Percentiles rank a stretch among this genome's conserved stretches.
These are phyloP conservation scores for Psittacula echo DNA, from an alignment of 2,797 vertebrate species.

Conservation along the genomic window DNA sequence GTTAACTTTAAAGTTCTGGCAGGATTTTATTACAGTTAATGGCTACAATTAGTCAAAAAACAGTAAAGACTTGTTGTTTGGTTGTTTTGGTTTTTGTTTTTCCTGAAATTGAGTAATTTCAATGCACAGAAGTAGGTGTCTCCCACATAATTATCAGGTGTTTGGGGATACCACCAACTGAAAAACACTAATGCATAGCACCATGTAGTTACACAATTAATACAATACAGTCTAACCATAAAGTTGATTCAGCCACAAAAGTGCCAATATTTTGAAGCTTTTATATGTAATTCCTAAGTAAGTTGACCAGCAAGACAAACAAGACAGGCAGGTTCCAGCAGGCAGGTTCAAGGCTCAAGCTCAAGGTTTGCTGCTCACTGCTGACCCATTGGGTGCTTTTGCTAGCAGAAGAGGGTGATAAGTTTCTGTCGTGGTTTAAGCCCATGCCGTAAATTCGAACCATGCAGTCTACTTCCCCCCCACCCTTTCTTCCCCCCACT, in stretches of 20 bases:
- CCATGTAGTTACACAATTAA: background rate
- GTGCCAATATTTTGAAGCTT: background rate
- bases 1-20: background rate
- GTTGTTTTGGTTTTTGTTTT: background rate
- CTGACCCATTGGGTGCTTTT: rapidly evolving
- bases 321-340: background rate
- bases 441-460: too few relatives aligned
- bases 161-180: background rate
- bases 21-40: background rate
- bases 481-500: too few relatives aligned
- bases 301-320: background rate
- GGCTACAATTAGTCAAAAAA: background rate
- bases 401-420: background rate
- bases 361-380: background rate
- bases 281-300: background rate
- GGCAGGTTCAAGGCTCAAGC: background rate
- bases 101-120: background rate
- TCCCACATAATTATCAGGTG: background rate
- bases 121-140: background rate
- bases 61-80: background rate
- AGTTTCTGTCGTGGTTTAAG: background rate
- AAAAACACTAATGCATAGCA: rapidly evolving
- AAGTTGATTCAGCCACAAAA: background rate
- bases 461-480: too few relatives aligned
- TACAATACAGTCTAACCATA: background rate